Conservation (phyloP, 2,888 invertebrate species). For the Tetramorium bicarinatum region DNA sequence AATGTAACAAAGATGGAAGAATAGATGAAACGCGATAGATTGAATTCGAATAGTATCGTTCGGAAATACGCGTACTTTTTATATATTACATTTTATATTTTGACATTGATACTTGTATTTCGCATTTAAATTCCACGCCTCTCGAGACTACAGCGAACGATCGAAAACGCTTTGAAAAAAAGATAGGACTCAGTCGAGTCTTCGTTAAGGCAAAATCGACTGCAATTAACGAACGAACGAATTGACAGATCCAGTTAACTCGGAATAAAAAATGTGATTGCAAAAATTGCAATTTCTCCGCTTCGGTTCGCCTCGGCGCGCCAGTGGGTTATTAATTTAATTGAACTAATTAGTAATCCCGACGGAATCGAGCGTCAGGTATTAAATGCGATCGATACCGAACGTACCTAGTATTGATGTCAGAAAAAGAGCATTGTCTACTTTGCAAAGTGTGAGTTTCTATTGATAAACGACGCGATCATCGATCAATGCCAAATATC, state of each 20-base stretch:
- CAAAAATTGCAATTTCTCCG: conserved; percentile 36
- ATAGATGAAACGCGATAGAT: background rate
- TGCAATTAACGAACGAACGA: conserved; percentile 25
- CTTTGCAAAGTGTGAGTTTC: background rate
- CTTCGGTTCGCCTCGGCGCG: conserved; percentile 20
- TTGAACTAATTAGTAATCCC: conserved; percentile 43
- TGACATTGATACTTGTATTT: background rate
- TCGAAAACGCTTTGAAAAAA: background rate
- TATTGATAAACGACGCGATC: conserved; percentile 4
- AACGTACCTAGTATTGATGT: background rate
- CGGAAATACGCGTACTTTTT: background rate
- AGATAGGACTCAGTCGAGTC: background rate
- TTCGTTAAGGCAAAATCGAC: conserved; percentile 21
- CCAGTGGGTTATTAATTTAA: conserved; percentile 33
- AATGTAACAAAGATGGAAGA: background rate
- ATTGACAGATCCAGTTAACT: conserved; percentile 39
- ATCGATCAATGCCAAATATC: background rate
- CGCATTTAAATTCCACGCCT: background rate
- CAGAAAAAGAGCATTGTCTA: conserved; percentile 15
- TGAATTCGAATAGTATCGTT: background rate
- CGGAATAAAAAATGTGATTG: conserved; percentile 45
- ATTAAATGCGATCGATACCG: conserved; percentile 38
- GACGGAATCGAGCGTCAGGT: conserved; percentile 16
- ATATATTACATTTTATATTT: background rate
- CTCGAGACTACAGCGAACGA: background rate